phyloP scores from a whole-genome alignment of 2,797 vertebrate species.

The Trichosurus vulpecula region DNA sequence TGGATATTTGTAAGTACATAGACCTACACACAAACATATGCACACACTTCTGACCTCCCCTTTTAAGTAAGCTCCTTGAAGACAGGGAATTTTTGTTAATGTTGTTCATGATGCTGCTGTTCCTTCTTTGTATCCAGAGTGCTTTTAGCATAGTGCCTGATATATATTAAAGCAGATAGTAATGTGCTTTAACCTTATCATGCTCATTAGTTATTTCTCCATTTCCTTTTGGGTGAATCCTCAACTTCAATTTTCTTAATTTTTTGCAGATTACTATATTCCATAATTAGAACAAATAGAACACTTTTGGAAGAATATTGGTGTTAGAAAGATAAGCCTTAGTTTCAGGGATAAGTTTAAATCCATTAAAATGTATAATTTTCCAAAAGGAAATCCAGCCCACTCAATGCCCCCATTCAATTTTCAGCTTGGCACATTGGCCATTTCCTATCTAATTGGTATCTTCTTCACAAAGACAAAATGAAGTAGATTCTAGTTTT shows the following conservation, averaged over 20 bases:
- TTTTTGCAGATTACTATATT: background rate
- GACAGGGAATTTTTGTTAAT: too few relatives aligned
- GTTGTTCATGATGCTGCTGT: background rate
- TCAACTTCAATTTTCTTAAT: background rate
- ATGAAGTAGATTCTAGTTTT: background rate
- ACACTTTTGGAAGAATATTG: background rate
- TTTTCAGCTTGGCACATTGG: background rate
- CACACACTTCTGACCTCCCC: background rate
- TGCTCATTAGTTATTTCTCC: background rate
- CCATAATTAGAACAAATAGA: background rate
- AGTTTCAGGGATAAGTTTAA: background rate
- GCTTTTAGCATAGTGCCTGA: background rate
- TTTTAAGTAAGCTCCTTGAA: background rate
- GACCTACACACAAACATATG: background rate
- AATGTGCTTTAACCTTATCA: background rate
- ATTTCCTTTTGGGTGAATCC: background rate
- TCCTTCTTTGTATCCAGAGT: background rate
- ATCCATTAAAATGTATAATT: background rate
- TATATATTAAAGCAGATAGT: background rate
- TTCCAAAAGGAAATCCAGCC: background rate
- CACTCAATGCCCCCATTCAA: background rate
- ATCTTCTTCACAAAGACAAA: background rate
- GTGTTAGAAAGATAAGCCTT: background rate
- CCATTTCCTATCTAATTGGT: background rate
- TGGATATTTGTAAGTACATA: background rate